phyloP scores from a whole-genome alignment of 2,113 vertebrate species.

The Herpailurus yagouaroundi region DNA sequence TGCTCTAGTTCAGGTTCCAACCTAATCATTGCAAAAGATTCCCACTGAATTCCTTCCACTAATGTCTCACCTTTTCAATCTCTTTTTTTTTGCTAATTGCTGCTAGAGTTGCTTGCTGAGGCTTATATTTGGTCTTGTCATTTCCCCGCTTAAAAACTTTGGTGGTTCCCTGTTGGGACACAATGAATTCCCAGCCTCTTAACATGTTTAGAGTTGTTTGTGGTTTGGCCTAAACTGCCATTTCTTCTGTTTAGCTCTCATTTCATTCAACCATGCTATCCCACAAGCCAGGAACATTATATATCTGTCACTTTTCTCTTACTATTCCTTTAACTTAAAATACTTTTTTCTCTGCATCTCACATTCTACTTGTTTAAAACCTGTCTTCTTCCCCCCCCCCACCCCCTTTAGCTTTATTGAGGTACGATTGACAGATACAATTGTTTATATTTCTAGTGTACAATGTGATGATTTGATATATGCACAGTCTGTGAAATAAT shows the following conservation, averaged over 20 bases:
- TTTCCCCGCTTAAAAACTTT: neutral
- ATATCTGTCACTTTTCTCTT: neutral
- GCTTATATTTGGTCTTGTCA: slow-evolving; percentile 19
- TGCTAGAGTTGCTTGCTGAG: neutral
- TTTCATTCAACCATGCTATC: neutral
- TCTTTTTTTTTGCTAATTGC: neutral
- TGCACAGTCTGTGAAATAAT: neutral
- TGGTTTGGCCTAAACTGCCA: neutral
- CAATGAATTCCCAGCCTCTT: neutral
- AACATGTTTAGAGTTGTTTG: neutral
- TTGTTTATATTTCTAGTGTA: neutral
- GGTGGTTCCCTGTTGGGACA: neutral
- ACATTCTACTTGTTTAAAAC: neutral
- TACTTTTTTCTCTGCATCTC: neutral
- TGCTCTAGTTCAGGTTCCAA: neutral
- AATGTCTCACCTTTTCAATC: neutral
- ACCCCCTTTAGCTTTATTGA: neutral
- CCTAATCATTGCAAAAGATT: neutral
- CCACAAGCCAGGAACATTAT: neutral
- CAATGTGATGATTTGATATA: neutral
- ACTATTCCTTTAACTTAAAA: slow-evolving; percentile 8
- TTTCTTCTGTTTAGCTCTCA: neutral
- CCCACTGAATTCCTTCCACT: neutral
- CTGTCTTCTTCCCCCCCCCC: neutral
- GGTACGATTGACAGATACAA: neutral